Percentiles rank a stretch among this genome's conserved stretches.
Conservation (phyloP, 2,113 vertebrate species). For the Hippocampus mohnikei region DNA sequence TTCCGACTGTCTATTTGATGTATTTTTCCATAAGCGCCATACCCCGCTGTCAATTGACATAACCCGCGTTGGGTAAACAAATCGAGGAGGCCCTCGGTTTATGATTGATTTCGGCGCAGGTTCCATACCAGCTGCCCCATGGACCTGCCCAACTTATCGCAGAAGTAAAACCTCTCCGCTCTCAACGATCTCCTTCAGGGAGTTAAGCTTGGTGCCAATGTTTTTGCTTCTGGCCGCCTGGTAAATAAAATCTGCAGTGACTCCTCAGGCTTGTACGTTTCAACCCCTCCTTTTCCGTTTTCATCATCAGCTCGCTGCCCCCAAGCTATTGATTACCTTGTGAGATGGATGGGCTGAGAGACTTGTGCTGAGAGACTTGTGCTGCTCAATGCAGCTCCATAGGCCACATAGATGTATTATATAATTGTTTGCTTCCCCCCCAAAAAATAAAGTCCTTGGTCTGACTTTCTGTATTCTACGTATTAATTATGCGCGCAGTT, state of each 20-base stretch:
- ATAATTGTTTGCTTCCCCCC: constrained; percentile 23
- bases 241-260: constrained; percentile 14
- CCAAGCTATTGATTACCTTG: constrained; percentile 29
- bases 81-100: too few relatives aligned
- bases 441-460: constrained; percentile 18
- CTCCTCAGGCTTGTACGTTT: not conserved
- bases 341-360: constrained; percentile 24
- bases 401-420: constrained; percentile 6
- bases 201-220: not conserved
- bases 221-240: not conserved
- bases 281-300: constrained; percentile 10
- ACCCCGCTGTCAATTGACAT: not conserved
- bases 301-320: constrained; percentile 18
- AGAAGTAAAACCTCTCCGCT: not conserved
- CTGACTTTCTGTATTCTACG: constrained; percentile 19
- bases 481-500: not conserved
- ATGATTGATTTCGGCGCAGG: too few relatives aligned
- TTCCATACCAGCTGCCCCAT: not conserved
- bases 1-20: not conserved
- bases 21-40: too few relatives aligned
- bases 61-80: too few relatives aligned
- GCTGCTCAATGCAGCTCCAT: constrained; percentile 29
- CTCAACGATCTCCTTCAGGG: constrained; percentile 7
- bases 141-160: not conserved
- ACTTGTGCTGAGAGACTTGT: too few relatives aligned